phyloP scores from a whole-genome alignment of 2,113 vertebrate species.

The Cricetomys ansorgei region DNA sequence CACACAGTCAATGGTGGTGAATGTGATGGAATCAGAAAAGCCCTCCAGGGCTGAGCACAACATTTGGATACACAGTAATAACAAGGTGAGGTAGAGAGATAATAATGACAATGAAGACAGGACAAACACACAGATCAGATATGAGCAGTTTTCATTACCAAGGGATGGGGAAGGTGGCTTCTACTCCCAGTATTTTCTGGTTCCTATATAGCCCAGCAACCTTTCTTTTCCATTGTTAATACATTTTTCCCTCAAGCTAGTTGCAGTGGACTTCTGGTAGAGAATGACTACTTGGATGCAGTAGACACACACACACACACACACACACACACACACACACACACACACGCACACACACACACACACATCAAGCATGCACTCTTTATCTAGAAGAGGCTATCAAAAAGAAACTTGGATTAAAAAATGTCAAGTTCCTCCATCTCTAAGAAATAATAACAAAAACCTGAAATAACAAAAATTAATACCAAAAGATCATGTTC shows the following conservation, averaged over 20 bases:
- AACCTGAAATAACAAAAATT: background rate
- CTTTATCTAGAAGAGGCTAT: too few relatives aligned
- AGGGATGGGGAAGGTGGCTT: background rate
- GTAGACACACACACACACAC: background rate
- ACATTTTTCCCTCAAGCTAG: background rate
- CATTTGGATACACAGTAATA: background rate
- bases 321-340: background rate
- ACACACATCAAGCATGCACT: background rate
- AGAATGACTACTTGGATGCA: background rate
- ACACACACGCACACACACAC: background rate
- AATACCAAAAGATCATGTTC: background rate
- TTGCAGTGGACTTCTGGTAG: background rate
- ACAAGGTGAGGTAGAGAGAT: background rate
- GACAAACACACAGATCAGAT: background rate
- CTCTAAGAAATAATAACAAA: background rate
- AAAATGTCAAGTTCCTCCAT: background rate
- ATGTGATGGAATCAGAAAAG: background rate
- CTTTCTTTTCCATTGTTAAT: background rate
- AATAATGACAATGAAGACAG: background rate
- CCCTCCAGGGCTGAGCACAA: background rate
- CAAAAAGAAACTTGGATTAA: background rate
- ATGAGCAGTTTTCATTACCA: background rate
- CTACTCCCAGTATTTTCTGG: background rate
- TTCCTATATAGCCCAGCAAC: background rate
- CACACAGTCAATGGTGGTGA: background rate